Evolutionary conservation across 2,797 vertebrate species (phyloP).

Genomic region (Heteromormyrus szaboi): DNA sequence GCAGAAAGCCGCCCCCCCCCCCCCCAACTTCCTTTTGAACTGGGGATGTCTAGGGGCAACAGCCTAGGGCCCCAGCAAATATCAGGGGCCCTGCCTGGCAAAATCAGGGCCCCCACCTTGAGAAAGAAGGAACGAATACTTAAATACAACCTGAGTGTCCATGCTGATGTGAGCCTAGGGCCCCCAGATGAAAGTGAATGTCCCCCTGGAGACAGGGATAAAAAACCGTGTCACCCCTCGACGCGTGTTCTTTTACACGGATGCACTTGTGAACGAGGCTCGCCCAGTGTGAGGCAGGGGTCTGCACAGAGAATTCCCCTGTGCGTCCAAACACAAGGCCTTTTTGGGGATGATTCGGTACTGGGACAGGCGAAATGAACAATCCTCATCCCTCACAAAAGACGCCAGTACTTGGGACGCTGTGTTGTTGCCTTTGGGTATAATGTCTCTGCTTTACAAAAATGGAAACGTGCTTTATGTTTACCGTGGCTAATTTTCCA

Average conservation of each 20-base stretch:
- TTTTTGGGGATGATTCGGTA: too few relatives aligned
- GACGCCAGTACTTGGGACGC: background rate
- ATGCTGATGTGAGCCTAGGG: background rate
- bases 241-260: background rate
- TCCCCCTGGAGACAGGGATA: background rate
- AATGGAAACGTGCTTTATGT: constrained; percentile 29
- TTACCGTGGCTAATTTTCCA: constrained; percentile 20
- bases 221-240: background rate
- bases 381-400: background rate
- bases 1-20: background rate
- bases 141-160: background rate
- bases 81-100: background rate
- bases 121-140: background rate
- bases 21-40: background rate
- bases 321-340: background rate
- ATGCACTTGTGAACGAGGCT: background rate
- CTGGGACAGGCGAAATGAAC: background rate
- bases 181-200: background rate
- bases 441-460: constrained; percentile 28
- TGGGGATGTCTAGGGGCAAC: background rate
- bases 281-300: background rate
- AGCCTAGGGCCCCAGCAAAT: background rate
- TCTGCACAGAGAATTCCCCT: background rate
- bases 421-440: background rate
- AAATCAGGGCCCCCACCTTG: background rate